These are phyloP conservation scores for Taenioides sp. DNA, from an alignment of 2,797 vertebrate genomes.

Conservation along the genomic window DNA sequence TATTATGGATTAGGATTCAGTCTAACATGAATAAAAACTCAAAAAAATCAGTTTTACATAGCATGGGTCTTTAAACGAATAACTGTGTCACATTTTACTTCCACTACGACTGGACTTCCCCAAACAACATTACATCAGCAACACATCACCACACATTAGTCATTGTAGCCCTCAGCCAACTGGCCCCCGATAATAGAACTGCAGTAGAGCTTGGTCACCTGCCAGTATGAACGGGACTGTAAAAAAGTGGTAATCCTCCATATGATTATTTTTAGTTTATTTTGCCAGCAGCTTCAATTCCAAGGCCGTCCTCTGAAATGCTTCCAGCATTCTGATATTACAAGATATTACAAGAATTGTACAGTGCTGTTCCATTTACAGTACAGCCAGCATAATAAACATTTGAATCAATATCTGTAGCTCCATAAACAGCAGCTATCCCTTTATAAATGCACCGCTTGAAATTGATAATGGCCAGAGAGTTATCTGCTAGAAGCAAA, in stretches of 20 bases:
- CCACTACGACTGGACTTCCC: not conserved
- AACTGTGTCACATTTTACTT: not conserved
- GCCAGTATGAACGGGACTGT: slow-evolving; percentile 56
- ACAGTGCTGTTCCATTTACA: slow-evolving; percentile 36
- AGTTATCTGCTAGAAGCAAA: not conserved
- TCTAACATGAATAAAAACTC: no score
- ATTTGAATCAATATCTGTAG: slow-evolving; percentile 36
- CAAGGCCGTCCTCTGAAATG: slow-evolving; percentile 46
- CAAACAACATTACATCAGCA: not conserved
- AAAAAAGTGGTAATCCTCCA: slow-evolving; percentile 67
- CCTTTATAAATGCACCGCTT: not conserved
- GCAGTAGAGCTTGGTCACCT: slow-evolving; percentile 52
- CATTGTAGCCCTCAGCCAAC: slow-evolving; percentile 57
- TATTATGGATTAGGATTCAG: no score
- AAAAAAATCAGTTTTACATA: not conserved
- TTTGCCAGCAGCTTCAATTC: slow-evolving; percentile 61
- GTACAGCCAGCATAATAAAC: slow-evolving; percentile 6
- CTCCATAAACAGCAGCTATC: slow-evolving; percentile 8
- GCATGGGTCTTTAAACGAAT: not conserved
- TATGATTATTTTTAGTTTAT: slow-evolving; percentile 56
- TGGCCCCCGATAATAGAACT: slow-evolving; percentile 37
- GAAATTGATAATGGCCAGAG: no score
- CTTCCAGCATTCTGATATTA: slow-evolving; percentile 50
- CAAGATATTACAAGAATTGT: slow-evolving; percentile 18
- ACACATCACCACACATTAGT: slow-evolving; percentile 59